Base-by-base conservation (phyloP, 2,797 vertebrate genomes). In the Siniperca obscura region DNA sequence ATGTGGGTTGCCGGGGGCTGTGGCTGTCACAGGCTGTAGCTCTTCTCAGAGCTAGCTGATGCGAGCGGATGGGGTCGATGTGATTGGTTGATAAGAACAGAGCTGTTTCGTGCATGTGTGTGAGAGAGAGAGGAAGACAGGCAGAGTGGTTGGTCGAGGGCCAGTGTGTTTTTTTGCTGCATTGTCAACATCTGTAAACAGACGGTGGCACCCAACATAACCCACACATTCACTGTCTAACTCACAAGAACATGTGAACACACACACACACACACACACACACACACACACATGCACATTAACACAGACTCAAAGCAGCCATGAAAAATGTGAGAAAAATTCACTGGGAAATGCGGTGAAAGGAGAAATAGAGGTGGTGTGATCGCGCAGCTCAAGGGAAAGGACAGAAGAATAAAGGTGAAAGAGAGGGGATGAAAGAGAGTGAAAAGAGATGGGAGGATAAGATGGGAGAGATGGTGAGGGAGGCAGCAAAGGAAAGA, bases 1-100 rank as follows among this genome's bases (percentile, higher is more conserved):
- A 95, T 95, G 94, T 92, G 90, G 93, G 88, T 93, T 93, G 95
- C 94, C 92, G 87, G 88, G 91, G 94, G 94, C 94, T 91, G 90
- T 59, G 85, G 91, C 94, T 95, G 94, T 95, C 95, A 95, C 91
- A 90, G 90, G 93, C 94, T 92, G 89, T 92, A 94, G 91, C 87
- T 91, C 91, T 85, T 94, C 90, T 89, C 83, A 19, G 74, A 90
- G 91, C 90, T 78, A 90, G 91, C 87, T 94, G 93, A 95, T 94
- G 93, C 80, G 86, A 93, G 88, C 42, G 87, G 92, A 93, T 87
- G 88, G 91, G 87, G 85, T 85, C 75, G 86, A 93, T 93, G 90
- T 90, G 92, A 95, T 94, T 94, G 93, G 92, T 42, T 91, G 91
- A 92, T 91, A 88, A 89, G 89, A 91, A 87, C 80, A 59, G 84